These are phyloP conservation scores for Lamproptera curius DNA, from an alignment of 2,888 invertebrate species.

Conservation along the genomic window DNA sequence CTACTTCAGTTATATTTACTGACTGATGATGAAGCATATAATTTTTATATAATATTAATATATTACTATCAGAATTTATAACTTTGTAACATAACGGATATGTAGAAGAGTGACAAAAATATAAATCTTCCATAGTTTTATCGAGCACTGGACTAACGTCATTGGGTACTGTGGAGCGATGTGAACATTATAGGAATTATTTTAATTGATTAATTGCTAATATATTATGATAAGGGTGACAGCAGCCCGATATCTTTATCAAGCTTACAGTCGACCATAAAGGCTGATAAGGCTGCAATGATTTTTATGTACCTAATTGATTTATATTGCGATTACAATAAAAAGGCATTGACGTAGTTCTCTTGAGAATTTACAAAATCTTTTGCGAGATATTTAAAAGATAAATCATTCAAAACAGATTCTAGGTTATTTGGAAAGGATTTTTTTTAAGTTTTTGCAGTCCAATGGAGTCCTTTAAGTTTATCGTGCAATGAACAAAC, in stretches of 20 bases:
- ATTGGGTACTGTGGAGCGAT: background rate
- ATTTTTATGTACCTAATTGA: conserved; percentile 16
- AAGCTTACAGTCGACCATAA: conserved; percentile 28
- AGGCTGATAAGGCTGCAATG: conserved; percentile 25
- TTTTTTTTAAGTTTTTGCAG: no score
- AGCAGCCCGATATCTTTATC: conserved; percentile 28
- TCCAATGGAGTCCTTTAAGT: no score
- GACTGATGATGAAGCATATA: no score
- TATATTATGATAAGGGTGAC: conserved; percentile 44
- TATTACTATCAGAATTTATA: no score
- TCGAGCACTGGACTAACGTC: background rate
- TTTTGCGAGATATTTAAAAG: no score
- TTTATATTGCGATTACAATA: conserved; percentile 1
- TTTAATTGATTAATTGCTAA: conserved; percentile 40
- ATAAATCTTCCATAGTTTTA: background rate
- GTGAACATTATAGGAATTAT: conserved; percentile 14
- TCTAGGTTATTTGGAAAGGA: no score
- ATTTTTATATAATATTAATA: no score
- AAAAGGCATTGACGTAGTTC: no score
- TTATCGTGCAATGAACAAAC: no score
- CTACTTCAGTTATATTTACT: background rate
- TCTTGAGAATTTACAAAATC: no score
- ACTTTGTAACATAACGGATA: no score
- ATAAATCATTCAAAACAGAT: no score
- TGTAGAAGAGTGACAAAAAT: background rate